These are phyloP conservation scores for Nebria brevicollis DNA, from an alignment of 2,888 invertebrate species.

Conservation along the genomic window DNA sequence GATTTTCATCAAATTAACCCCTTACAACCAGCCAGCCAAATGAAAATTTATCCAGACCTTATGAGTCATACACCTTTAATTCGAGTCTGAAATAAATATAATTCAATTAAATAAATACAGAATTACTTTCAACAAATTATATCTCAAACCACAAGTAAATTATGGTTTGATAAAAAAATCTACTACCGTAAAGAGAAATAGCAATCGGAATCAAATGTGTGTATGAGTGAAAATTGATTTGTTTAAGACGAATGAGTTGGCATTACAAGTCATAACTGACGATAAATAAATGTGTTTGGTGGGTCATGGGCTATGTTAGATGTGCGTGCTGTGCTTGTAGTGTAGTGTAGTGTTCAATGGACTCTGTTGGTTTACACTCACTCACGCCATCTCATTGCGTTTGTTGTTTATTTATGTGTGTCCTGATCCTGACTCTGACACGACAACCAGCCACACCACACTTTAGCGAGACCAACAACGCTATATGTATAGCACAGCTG, in stretches of 20 bases:
- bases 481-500: slow-evolving; percentile 2
- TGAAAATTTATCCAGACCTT: background rate
- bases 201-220: background rate
- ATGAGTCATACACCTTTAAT: background rate
- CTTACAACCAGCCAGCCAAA: background rate
- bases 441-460: background rate
- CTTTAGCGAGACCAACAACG: background rate
- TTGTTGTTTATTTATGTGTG: slow-evolving; percentile 19
- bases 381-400: slow-evolving; percentile 20
- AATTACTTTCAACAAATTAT: too few relatives aligned
- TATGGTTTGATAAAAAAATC: background rate
- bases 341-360: slow-evolving; percentile 15
- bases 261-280: background rate
- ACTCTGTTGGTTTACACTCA: background rate
- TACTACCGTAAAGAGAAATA: too few relatives aligned
- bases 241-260: background rate
- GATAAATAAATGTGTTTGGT: background rate
- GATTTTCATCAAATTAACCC: background rate
- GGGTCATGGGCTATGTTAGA: background rate
- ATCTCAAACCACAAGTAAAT: background rate
- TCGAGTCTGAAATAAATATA: background rate
- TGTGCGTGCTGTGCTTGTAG: background rate
- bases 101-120: background rate
- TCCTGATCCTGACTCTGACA: slow-evolving; percentile 11
- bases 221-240: background rate